A percentile compares a stretch with the other conserved stretches of the same genome.
These are phyloP conservation scores for Gymnodraco acuticeps DNA, from an alignment of 2,797 vertebrate species.

Conservation along the genomic window DNA sequence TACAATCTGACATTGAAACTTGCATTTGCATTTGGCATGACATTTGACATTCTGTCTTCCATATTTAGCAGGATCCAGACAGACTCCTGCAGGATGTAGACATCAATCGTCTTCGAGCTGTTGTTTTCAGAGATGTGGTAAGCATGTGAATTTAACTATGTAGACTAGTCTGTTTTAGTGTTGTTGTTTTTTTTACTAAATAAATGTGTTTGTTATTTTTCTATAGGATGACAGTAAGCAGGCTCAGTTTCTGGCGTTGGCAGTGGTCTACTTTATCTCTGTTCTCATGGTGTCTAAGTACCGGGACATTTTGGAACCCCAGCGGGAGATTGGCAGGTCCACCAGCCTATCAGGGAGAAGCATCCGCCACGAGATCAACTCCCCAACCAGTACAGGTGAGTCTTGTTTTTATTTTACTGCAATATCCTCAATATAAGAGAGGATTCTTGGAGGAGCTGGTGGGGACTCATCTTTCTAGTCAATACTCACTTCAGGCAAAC, in stretches of 20 bases:
- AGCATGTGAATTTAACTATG: constrained; percentile 57
- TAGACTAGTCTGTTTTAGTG: not conserved
- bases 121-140: constrained; percentile 99
- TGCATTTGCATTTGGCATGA: constrained; percentile 27
- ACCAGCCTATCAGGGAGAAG: constrained; percentile 95
- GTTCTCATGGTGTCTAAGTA: constrained; percentile 99
- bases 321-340: constrained; percentile 95
- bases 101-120: constrained; percentile 97
- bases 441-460: constrained; percentile 17
- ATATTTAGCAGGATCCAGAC: constrained; percentile 92
- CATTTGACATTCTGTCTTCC: constrained; percentile 61
- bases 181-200: constrained; percentile 22
- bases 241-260: constrained; percentile 97
- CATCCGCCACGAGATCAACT: constrained; percentile 99
- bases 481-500: constrained; percentile 45
- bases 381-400: constrained; percentile 98
- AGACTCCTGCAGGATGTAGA: constrained; percentile 98
- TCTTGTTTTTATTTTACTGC: constrained; percentile 22
- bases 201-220: constrained; percentile 37
- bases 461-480: constrained; percentile 53
- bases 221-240: constrained; percentile 97
- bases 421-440: not conserved
- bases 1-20: constrained; percentile 24
- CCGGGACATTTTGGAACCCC: constrained; percentile 97
- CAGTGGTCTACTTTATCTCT: constrained; percentile 99